Percentiles rank a stretch among this genome's conserved stretches.
phyloP scores from a whole-genome alignment of 2,888 invertebrate genomes.

The Morpho helenor region DNA sequence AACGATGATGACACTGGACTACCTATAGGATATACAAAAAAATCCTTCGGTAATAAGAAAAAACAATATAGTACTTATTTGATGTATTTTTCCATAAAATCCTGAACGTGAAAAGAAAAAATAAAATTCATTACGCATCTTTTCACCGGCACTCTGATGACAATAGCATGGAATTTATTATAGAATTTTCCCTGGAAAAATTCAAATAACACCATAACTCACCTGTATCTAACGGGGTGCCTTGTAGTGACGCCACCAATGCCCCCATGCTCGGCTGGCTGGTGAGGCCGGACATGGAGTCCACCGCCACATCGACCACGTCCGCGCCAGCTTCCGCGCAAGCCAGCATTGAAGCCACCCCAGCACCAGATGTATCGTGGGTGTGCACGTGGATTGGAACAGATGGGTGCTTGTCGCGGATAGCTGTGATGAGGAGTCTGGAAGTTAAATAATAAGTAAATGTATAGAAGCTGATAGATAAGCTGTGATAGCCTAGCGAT shows the following conservation, averaged over 20 bases:
- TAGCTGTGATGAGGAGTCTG: slow-evolving; percentile 88
- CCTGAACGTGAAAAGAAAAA: too few species aligned
- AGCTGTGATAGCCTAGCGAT: too few species aligned
- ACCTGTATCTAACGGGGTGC: slow-evolving; percentile 83
- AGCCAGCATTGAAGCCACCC: slow-evolving; percentile 96
- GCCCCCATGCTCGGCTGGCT: slow-evolving; percentile 99
- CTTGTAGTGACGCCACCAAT: slow-evolving; percentile 92
- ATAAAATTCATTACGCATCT: too few species aligned
- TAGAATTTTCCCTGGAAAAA: too few species aligned
- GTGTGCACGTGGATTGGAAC: slow-evolving; percentile 99
- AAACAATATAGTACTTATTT: too few species aligned
- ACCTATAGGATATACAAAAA: too few species aligned
- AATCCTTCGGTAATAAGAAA: too few species aligned
- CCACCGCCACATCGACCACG: slow-evolving; percentile 98
- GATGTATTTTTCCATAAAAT: too few species aligned
- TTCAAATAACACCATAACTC: neutral
- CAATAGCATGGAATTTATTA: too few species aligned
- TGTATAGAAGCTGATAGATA: too few species aligned
- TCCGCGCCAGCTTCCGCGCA: slow-evolving; percentile 96
- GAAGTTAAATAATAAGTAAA: neutral
- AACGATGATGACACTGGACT: too few species aligned
- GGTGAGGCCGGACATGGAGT: slow-evolving; percentile 99
- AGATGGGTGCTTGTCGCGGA: slow-evolving; percentile 95
- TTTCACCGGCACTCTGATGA: too few species aligned
- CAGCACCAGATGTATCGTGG: slow-evolving; percentile 98